These are phyloP conservation scores for Pelosia muscerda DNA, from an alignment of 2,888 invertebrate genomes.

Conservation along the genomic window DNA sequence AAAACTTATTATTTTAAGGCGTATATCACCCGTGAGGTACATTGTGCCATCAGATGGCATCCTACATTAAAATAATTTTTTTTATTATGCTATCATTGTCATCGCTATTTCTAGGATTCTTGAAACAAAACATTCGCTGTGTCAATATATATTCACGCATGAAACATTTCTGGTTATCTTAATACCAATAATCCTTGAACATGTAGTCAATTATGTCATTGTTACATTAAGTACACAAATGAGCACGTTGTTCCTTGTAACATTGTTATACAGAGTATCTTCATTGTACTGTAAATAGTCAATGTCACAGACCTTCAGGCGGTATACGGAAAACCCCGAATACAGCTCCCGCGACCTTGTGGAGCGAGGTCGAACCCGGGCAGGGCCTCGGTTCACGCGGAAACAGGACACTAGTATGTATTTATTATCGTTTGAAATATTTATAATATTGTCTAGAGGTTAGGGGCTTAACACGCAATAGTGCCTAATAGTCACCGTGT, in stretches of 20 bases:
- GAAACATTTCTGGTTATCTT: slow-evolving; percentile 32
- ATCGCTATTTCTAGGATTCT: not conserved
- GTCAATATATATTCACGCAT: slow-evolving; percentile 10
- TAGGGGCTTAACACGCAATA: slow-evolving; percentile 22
- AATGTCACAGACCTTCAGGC: slow-evolving; percentile 75
- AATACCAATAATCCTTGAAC: slow-evolving; percentile 52
- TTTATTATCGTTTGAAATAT: slow-evolving; percentile 32
- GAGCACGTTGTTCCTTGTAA: slow-evolving; percentile 52
- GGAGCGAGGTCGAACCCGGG: slow-evolving; percentile 66
- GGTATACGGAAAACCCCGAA: slow-evolving; percentile 76
- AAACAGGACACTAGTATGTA: slow-evolving; percentile 63
- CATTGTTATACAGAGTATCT: slow-evolving; percentile 52
- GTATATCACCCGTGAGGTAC: too few species aligned
- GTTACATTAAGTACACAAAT: slow-evolving; percentile 47
- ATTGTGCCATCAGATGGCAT: not conserved
- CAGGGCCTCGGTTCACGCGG: slow-evolving; percentile 56
- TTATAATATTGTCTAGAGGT: slow-evolving; percentile 36
- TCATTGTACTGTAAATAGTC: slow-evolving; percentile 67
- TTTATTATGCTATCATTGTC: not conserved
- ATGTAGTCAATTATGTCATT: slow-evolving; percentile 47
- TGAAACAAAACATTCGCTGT: not conserved
- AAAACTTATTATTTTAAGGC: too few species aligned
- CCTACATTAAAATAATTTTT: not conserved
- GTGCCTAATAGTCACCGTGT: not conserved
- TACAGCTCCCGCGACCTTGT: slow-evolving; percentile 70